Base-by-base conservation (phyloP, 2,888 invertebrate genomes). In the Drosophila putrida region DNA sequence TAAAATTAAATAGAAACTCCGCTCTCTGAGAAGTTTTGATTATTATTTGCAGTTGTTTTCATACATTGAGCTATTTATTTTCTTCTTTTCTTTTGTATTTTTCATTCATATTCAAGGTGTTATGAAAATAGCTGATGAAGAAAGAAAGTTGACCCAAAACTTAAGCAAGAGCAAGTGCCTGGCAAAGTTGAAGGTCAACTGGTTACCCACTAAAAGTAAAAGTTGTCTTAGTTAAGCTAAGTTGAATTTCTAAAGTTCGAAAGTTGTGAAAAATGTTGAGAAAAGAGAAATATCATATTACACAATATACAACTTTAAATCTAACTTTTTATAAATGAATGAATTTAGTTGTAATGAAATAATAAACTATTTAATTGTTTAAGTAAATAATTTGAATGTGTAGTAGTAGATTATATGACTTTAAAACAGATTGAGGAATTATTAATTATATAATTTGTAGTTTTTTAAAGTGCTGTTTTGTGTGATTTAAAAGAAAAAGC, bases 1-100 rank as follows among this genome's bases (percentile, higher is more conserved):
- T 85, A 85, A 85, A 87, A 87, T 85, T 85, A 76, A 87, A 82
- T 77, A 82, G 78, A 82, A 84, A 86, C 70, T 81, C 83, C 49
- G 60, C 54, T 74, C 65, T 27, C 64, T 47, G 38, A 67, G 62
- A 86, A 83, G 79, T 86, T 83, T 81, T 83, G 81, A 86, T 83
- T 83, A 86, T 83, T 80, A 86, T 81, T 86, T 83, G 68, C 69
- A 78, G 72, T 78, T 63, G 55, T 67, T 71, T 63, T 57, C 36
- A 55, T 60, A 47, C 50, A 61, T 8, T 55, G 6, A 59, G 44
- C 41, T 39, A 63, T 55, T 39, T 47, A 38, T 35, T 27, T 39
- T 46, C 11, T 13, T 33, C 4, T n/a, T 28, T 47, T 53, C 44
- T 41, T 38, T 50, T n/a, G 39, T 51, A 27, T 8, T 59, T 53